A percentile compares a stretch with the other conserved stretches of the same genome.
These are phyloP conservation scores for Sinotaia quadrata DNA, from an alignment of 2,888 invertebrate species.

Conservation along the genomic window DNA sequence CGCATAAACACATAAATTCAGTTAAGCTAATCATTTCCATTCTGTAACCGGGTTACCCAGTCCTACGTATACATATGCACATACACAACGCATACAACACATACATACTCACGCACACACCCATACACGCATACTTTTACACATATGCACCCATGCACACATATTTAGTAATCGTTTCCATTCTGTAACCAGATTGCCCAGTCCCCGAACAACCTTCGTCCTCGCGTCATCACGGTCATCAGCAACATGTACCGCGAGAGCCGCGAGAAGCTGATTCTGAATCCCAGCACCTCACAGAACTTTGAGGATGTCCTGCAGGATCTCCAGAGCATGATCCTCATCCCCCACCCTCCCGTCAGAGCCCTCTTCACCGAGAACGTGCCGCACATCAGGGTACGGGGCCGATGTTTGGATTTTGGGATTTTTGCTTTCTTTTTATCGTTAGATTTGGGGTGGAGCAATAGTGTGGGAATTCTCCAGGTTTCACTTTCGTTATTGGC, in stretches of 20 bases:
- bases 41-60: conserved; percentile 72
- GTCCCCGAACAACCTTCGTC: conserved; percentile 77
- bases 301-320: conserved; percentile 95
- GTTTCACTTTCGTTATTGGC: no score
- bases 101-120: no score
- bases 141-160: not conserved
- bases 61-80: no score
- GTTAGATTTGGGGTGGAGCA: no score
- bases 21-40: not conserved
- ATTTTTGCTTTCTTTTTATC: not conserved
- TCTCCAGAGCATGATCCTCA: conserved; percentile 73
- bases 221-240: conserved; percentile 82
- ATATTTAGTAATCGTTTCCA: not conserved
- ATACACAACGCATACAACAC: no score
- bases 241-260: conserved; percentile 92
- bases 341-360: conserved; percentile 78
- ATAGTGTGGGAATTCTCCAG: no score
- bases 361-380: conserved; percentile 93
- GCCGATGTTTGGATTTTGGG: no score
- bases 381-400: conserved; percentile 82
- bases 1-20: not conserved
- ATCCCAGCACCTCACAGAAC: conserved; percentile 91
- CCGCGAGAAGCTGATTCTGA: conserved; percentile 80
- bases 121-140: no score
- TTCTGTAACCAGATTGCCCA: conserved; percentile 72